Evolutionary conservation across 2,888 invertebrate species (phyloP), one percentile per base, ranked within the genome.

Genomic region (Thymelicus lineola): DNA sequence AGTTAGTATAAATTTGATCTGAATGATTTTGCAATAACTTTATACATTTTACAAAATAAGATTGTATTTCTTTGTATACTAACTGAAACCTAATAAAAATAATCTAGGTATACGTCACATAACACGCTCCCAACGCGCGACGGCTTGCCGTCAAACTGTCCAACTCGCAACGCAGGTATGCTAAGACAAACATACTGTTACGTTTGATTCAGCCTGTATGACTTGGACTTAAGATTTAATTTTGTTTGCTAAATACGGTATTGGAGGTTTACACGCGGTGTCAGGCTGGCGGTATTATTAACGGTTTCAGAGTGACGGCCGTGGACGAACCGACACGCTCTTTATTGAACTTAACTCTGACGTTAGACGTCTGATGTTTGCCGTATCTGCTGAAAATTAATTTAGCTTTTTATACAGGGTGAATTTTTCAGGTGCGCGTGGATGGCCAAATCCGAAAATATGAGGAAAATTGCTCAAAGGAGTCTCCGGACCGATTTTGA

Each of bases 81-180:
- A 59, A 17, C 35, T 20, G 45, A 55, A 46, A 68, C 68, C 36
- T 62, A 45, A 57, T 50, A 63, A 73, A 73, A 77, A 74, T 75
- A 72, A 75, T 77, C 77, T 77, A 75, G 79, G 79, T 77, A 83
- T 80, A 77, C 83, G 83, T 86, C 83, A 83, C 76, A 73, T 76
- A 75, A 81, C 76, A 79, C 82, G 79, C 85, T 81, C 73, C 85
- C 85, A 82, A 87, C 62, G 62, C 55, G 83, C 84, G 85, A 79
- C 82, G 80, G 82, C 36, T 83, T 81, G 79, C 82, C 77, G 88
- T 90, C 90, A 89, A 89, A 89, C 83, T 90, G 89, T 90, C 88
- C 79, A 88, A 90, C 87, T 87, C 77, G 79, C 82, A 84, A 85
- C 84, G 75, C 85, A 87, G 85, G 86, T 87, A 85, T 73, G 71